phyloP scores from a whole-genome alignment of 2,113 vertebrate genomes.

The Arizona elegans region DNA sequence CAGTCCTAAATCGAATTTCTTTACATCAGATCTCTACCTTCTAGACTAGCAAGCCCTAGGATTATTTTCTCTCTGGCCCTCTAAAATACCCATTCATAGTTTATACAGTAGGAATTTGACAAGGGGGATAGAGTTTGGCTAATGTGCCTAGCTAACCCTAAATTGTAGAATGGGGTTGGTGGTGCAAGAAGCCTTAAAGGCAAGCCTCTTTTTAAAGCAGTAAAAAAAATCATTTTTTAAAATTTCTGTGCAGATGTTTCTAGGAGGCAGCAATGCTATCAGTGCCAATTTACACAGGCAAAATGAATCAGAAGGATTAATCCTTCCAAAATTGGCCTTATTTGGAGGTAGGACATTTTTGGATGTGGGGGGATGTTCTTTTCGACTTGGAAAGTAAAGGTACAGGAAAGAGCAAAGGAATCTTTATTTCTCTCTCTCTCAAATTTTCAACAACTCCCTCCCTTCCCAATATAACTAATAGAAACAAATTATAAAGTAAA shows the following conservation, averaged over 20 bases:
- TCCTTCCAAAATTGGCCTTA: not conserved
- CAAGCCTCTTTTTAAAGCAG: not conserved
- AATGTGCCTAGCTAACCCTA: not conserved
- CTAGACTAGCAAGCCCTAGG: not conserved
- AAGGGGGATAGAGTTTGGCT: not conserved
- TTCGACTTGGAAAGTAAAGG: not conserved
- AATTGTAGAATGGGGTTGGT: not conserved
- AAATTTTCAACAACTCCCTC: not conserved
- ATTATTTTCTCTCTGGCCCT: not conserved
- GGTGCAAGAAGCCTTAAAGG: not conserved
- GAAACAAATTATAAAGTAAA: not conserved
- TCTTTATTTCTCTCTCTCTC: not conserved
- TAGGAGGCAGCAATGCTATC: not conserved
- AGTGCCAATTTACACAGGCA: not conserved
- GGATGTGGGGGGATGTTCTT: not conserved
- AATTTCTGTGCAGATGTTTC: not conserved
- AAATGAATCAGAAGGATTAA: not conserved
- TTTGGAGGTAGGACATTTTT: not conserved
- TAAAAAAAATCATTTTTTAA: not conserved
- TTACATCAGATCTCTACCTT: not conserved
- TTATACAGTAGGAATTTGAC: not conserved
- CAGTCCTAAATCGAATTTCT: not conserved
- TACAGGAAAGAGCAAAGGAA: not conserved
- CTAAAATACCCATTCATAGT: not conserved
- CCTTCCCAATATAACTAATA: not conserved